Conservation (phyloP, 2,113 vertebrate species). For the Bambusicola thoracicus region DNA sequence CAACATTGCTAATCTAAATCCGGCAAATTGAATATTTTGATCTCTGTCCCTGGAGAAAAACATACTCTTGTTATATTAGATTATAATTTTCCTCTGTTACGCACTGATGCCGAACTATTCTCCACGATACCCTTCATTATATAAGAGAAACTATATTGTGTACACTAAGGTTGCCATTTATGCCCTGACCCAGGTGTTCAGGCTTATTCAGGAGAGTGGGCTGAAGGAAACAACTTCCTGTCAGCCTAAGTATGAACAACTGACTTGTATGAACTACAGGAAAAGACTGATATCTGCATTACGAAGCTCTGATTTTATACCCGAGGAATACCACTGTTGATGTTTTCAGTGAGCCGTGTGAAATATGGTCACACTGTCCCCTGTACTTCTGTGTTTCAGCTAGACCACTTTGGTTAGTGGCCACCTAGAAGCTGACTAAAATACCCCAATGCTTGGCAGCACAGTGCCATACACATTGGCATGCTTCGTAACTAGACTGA, state of each 20-base stretch:
- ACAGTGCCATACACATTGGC: neutral
- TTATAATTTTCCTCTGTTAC: constrained; percentile 13
- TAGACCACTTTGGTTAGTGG: neutral
- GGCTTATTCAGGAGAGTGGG: neutral
- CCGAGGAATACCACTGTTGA: neutral
- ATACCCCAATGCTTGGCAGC: neutral
- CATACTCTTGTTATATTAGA: neutral
- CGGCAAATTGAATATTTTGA: constrained; percentile 30
- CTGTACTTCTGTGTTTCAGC: accelerated
- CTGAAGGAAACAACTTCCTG: neutral
- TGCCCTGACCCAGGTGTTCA: neutral
- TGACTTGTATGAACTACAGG: neutral
- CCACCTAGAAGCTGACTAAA: neutral
- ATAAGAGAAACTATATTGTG: neutral
- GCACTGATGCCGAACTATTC: neutral
- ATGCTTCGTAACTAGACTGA: neutral
- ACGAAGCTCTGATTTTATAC: neutral
- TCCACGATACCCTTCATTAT: neutral
- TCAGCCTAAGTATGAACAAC: neutral
- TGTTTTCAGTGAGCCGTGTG: neutral
- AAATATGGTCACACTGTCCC: neutral
- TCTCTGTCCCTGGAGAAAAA: constrained; percentile 14
- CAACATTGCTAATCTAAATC: neutral
- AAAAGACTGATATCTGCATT: neutral
- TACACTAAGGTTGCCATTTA: neutral